Base-by-base conservation (phyloP, 2,113 vertebrate species). In the Chunga burmeisteri region DNA sequence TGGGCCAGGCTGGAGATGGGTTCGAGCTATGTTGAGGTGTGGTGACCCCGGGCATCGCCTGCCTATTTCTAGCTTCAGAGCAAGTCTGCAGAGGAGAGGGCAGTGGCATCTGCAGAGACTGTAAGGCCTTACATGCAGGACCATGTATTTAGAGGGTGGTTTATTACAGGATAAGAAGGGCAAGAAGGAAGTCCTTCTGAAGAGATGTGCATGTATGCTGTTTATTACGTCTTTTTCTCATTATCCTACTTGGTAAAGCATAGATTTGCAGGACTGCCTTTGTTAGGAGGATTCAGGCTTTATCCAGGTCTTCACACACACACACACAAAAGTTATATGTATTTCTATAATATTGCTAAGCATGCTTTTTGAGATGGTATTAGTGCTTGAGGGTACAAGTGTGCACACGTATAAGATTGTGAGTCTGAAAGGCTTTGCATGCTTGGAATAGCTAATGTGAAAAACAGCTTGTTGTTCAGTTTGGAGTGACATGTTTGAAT, bases 311-410 rank as follows among this genome's bases (percentile, higher is more conserved):
- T 55, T 81, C 10, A 12, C 30, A 34, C n/a, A 50, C 26, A 34
- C 20, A 29, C 0, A 34, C 16, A 0, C 16, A 44, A 1, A 29
- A 23, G 9, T 81, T 70, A 14, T 12, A 0, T 46, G 4, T 63
- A 44, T 86, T 55, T 53, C 72, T 73, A 13, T 63, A 15, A 13
- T 81, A 44, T 3, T 65, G 34, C 73, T 38, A 58, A 34, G 34
- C 16, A 1, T 22, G 16, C 19, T 58, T 81, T 59, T 46, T 50
- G 65, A 42, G 47, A 20, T 44, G 49, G 27, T 62, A 16, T 4
- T 42, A n/a, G 55, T 56, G 46, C 59, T 73, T 26, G 44, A 52
- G 36, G 42, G 44, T 47, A 58, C 63, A 70, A 65, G 53, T 20
- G 18, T 4, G 4, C 53, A 27, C 68, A 17, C 1, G 1, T 36